Percentiles rank a stretch among this genome's conserved stretches.
Conservation (phyloP, 2,888 invertebrate genomes). For the Volucella inanis region DNA sequence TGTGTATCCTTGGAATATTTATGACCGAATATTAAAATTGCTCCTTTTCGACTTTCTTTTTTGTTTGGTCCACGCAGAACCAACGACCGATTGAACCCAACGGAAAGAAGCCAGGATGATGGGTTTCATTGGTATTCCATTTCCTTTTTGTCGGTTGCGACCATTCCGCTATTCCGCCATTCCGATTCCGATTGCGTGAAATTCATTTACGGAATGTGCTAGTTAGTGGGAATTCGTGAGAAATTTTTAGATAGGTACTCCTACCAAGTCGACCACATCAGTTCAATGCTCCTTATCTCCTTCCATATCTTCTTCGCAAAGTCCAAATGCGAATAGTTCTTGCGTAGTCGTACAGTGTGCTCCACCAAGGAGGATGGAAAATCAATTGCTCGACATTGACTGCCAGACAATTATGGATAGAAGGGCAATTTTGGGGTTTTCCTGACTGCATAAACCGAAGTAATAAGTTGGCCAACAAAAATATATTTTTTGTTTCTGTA, state of each 20-base stretch:
- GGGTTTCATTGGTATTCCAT: neutral
- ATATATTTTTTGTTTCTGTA: neutral
- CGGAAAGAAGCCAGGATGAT: neutral
- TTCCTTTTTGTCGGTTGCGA: neutral
- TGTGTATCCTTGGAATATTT: slow-evolving; percentile 40
- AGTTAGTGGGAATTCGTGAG: slow-evolving; percentile 7
- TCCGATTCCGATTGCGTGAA: slow-evolving; percentile 27
- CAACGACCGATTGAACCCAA: neutral
- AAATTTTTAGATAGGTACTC: slow-evolving; percentile 24
- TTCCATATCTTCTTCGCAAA: slow-evolving; percentile 22
- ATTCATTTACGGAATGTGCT: slow-evolving; percentile 38
- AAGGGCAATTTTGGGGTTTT: slow-evolving; percentile 19
- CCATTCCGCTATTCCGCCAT: neutral
- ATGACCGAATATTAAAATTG: slow-evolving; percentile 50
- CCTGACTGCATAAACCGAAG: slow-evolving; percentile 1
- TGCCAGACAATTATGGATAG: slow-evolving; percentile 12
- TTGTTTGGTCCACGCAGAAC: neutral
- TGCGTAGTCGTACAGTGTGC: slow-evolving; percentile 21
- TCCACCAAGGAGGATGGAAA: neutral
- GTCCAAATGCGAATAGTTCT: slow-evolving; percentile 27
- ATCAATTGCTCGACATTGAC: slow-evolving; percentile 28
- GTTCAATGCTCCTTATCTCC: slow-evolving; percentile 13
- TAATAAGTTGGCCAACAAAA: slow-evolving; percentile 3
- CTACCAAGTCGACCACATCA: slow-evolving; percentile 11
- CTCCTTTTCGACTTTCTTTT: slow-evolving; percentile 4